A percentile compares a stretch with the other conserved stretches of the same genome.
phyloP scores from a whole-genome alignment of 2,113 vertebrate genomes.

The Sceloporus tristichus region DNA sequence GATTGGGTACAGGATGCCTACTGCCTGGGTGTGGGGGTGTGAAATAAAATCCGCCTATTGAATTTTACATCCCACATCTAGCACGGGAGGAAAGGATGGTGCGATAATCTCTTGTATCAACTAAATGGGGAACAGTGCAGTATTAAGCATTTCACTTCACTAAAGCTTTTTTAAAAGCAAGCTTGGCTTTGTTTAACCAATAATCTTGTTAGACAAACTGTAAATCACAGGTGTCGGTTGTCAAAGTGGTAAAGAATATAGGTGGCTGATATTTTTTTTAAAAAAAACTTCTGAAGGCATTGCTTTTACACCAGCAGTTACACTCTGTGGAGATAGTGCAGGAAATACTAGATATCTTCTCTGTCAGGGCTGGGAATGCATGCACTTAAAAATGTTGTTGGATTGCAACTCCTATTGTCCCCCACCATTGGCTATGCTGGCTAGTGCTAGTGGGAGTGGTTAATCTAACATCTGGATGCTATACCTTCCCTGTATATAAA shows the following conservation, averaged over 20 bases:
- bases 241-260: neutral
- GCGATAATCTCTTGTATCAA: neutral
- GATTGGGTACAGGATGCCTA: no score
- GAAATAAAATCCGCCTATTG: no score
- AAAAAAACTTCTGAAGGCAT: neutral
- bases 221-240: constrained; percentile 49
- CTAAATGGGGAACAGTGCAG: neutral
- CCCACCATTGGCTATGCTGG: neutral
- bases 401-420: neutral
- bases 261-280: neutral
- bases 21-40: no score
- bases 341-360: neutral
- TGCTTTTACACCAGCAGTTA: neutral
- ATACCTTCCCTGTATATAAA: neutral
- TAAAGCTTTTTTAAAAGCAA: neutral
- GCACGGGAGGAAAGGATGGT: no score
- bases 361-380: neutral
- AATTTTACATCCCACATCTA: no score
- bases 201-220: constrained; percentile 62
- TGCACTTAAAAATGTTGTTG: neutral
- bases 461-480: neutral
- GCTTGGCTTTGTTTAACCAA: constrained; percentile 50
- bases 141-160: neutral
- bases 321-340: neutral
- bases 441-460: neutral